Evolutionary conservation across 92 coral and sea anemone species (phyloP).

Genomic region (Phenganax marumi): DNA sequence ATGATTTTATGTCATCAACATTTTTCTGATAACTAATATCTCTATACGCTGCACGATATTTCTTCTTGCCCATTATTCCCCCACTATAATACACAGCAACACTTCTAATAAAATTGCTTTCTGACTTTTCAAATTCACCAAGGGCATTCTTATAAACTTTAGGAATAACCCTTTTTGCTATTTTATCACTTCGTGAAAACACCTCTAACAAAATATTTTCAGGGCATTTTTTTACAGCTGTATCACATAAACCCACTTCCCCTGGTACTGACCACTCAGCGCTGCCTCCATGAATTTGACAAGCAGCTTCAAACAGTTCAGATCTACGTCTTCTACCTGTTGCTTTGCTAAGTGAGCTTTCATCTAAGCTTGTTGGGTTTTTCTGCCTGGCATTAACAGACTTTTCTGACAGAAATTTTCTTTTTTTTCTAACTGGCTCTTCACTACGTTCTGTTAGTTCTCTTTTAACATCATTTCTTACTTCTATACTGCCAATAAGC

Average conservation of each 20-base stretch:
- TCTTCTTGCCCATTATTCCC: not conserved
- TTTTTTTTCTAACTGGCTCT: not conserved
- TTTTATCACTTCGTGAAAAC: conserved; percentile 7
- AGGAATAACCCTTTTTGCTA: conserved; percentile 31
- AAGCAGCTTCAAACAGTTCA: too few species aligned
- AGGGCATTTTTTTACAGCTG: conserved; percentile 15
- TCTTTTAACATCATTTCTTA: too few species aligned
- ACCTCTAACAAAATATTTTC: conserved; percentile 30
- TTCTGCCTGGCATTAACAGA: not conserved
- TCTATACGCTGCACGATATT: conserved; percentile 6
- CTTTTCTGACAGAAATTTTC: not conserved
- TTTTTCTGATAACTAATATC: not conserved
- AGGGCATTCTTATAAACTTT: conserved; percentile 29
- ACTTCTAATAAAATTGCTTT: not conserved
- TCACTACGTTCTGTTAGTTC: too few species aligned
- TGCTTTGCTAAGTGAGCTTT: conserved; percentile 1
- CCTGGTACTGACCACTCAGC: not conserved
- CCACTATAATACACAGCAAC: conserved; percentile 10
- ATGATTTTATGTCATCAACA: not conserved
- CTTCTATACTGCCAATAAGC: too few species aligned
- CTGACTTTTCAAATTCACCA: conserved; percentile 3
- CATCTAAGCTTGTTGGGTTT: not conserved
- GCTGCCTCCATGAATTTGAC: not conserved
- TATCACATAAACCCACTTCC: not conserved
- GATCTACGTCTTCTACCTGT: not conserved